Evolutionary conservation across 2,797 vertebrate species (phyloP), one percentile per base, ranked within the genome.

Genomic region (Tauraco hartlaubi): DNA sequence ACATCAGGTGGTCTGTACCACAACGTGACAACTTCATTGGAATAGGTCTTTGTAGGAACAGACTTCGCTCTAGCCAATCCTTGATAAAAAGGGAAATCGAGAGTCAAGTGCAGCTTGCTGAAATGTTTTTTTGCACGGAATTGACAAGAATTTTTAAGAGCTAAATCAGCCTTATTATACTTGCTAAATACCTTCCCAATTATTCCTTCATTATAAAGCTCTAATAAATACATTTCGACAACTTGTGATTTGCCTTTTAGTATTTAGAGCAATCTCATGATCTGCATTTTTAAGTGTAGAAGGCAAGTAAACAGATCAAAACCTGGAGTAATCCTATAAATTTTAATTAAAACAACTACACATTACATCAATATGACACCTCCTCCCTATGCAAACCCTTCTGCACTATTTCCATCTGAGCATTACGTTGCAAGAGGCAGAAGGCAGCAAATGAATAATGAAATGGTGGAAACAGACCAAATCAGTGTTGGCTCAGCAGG

Each of bases 1-100:
- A 99, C 99, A 78, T 99, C 99, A 25, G 99, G 99, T 21, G 99
- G 99, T 72, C 99, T 98, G 97, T 99, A 99, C 99, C 99, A 99
- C 62, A 99, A 98, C 4, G 99, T 99, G 77, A 99, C 99, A 92
- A 99, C 99, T 98, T 99, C 99, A 88, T 99, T 99, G 79, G 99
- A 99, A 86, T 99, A 99, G 15, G 99, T 99, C 97, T 99, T 99
- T 9, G 99, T 99, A 92, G 99, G 99, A 94, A 99, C 99, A 22
- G 99, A 99, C 95, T 99, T 99, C 1, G 99, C 99, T 97, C 99
- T 98, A 15, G 99, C 99, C 92, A 99, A 85, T 90, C 99, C 99
- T 99, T 97, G 18, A 95, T 2, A 78, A 81, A 71, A 93, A 96
- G 68, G 54, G 43, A 95, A 94, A 96, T 15, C 71, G 73, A 96